Evolutionary conservation across 2,797 vertebrate genomes (phyloP).

Genomic region (Acanthis flammea): DNA sequence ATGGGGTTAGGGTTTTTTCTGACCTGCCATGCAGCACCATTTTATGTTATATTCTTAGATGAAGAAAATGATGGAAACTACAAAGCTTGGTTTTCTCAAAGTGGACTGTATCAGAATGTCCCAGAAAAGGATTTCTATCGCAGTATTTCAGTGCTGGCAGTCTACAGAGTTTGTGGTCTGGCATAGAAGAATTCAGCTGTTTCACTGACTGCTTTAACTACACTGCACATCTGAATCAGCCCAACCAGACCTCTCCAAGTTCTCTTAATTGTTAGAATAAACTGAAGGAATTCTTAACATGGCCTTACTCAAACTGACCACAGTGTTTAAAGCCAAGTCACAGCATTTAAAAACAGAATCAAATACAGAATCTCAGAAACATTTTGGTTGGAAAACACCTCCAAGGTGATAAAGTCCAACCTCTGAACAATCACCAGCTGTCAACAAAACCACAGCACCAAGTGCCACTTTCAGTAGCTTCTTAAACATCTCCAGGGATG

Average conservation of each 20-base stretch:
- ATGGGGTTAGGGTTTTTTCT: not conserved
- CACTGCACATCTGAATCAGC: not conserved
- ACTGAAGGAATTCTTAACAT: not conserved
- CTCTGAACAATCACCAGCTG: not conserved
- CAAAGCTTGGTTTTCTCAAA: not conserved
- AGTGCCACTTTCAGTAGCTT: not conserved
- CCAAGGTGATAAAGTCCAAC: not conserved
- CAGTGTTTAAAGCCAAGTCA: not conserved
- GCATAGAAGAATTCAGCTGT: not conserved
- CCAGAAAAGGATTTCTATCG: not conserved
- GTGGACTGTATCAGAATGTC: not conserved
- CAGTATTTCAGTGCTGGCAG: not conserved
- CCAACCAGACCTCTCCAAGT: not conserved
- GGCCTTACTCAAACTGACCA: not conserved
- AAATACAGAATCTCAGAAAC: not conserved
- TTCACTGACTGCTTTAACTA: not conserved
- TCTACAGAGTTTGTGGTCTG: not conserved
- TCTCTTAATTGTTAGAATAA: not conserved
- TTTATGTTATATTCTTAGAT: not conserved
- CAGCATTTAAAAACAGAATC: not conserved
- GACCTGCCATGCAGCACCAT: not conserved
- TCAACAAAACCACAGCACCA: not conserved
- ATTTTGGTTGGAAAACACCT: not conserved
- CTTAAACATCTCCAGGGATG: not conserved
- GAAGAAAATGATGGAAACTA: not conserved